These are phyloP conservation scores for Trichogramma pretiosum DNA, from an alignment of 1,140 invertebrate genomes.

Conservation along the genomic window DNA sequence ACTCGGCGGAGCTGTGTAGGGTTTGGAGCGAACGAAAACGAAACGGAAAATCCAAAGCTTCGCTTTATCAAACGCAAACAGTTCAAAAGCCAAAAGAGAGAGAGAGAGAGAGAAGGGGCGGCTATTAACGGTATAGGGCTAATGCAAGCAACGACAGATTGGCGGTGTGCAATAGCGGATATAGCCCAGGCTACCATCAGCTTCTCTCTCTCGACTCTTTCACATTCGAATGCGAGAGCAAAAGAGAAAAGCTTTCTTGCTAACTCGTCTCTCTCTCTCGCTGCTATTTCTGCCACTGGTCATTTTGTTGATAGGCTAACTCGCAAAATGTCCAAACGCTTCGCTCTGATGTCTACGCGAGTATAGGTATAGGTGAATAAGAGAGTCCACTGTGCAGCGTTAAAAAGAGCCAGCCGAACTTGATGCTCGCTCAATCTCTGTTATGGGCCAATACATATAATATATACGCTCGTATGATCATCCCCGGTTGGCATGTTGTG, in stretches of 20 bases:
- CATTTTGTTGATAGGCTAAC: conserved; percentile 46
- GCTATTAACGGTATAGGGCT: conserved; percentile 24
- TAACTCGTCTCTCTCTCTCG: conserved; percentile 10
- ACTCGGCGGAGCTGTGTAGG: conserved; percentile 13
- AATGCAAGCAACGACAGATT: conserved; percentile 46
- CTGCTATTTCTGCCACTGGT: no score
- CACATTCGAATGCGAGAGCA: conserved; percentile 13
- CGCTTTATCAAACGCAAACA: conserved; percentile 36
- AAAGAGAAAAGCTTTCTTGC: no score
- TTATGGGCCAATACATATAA: no score
- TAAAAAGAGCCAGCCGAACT: no score
- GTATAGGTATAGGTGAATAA: no score
- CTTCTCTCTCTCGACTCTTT: conserved; percentile 7
- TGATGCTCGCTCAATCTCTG: no score
- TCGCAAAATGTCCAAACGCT: conserved; percentile 33
- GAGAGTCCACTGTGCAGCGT: no score
- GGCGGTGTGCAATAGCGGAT: conserved; percentile 21
- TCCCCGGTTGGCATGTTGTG: no score
- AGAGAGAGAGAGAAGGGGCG: conserved; percentile 4
- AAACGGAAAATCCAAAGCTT: conserved; percentile 5
- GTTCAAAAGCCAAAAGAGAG: conserved; percentile 30
- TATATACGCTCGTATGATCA: no score
- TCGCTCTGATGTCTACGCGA: conserved; percentile 25
- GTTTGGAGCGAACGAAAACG: conserved; percentile 1
- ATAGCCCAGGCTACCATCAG: background rate